Conservation (phyloP, 2,888 invertebrate species). For the Sialis fuliginosa region DNA sequence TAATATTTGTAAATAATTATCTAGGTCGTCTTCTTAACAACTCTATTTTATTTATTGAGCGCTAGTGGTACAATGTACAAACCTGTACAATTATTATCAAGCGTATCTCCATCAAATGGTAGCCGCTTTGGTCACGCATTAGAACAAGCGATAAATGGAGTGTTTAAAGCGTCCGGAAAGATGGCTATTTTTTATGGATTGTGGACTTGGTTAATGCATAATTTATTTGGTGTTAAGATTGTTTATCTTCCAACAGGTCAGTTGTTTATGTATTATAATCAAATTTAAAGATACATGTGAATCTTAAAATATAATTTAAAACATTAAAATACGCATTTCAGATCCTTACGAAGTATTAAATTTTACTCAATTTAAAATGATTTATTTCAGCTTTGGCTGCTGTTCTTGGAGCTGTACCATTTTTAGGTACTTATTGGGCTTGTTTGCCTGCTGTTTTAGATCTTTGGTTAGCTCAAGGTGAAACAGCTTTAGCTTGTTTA, state of each 20-base stretch:
- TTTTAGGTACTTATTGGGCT: slow-evolving; percentile 91
- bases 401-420: slow-evolving; percentile 86
- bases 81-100: slow-evolving; percentile 75
- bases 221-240: slow-evolving; percentile 83
- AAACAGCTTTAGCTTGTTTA: slow-evolving; percentile 61
- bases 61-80: slow-evolving; percentile 77
- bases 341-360: background rate
- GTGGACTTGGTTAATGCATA: slow-evolving; percentile 97
- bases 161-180: slow-evolving; percentile 91
- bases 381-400: slow-evolving; percentile 61
- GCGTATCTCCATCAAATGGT: slow-evolving; percentile 63
- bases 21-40: slow-evolving; percentile 91
- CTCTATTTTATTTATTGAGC: slow-evolving; percentile 85
- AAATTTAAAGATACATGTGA: background rate
- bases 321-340: background rate
- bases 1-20: slow-evolving; percentile 12
- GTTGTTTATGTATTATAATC: slow-evolving; percentile 8
- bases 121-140: slow-evolving; percentile 63
- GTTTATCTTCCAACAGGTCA: slow-evolving; percentile 86
- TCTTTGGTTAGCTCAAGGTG: slow-evolving; percentile 82
- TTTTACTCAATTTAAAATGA: background rate
- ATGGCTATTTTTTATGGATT: slow-evolving; percentile 94
- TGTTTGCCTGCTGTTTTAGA: slow-evolving; percentile 88
- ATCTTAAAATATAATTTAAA: too few relatives aligned
- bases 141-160: slow-evolving; percentile 80